Conservation (phyloP, 2,888 invertebrate species). For the Watsonalla binaria region DNA sequence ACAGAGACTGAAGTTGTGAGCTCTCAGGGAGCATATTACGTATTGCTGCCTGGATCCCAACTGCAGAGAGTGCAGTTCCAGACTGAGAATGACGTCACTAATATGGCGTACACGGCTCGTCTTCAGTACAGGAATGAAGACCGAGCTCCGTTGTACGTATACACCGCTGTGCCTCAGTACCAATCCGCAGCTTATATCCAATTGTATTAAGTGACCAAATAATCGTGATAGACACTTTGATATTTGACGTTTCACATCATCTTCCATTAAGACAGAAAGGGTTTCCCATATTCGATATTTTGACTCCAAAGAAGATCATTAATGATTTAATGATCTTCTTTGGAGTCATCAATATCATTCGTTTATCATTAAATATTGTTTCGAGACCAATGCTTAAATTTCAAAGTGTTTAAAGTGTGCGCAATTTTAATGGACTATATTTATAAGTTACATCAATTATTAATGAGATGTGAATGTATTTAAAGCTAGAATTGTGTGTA, state of each 20-base stretch:
- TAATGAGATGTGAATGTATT: not conserved
- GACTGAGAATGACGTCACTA: constrained; percentile 68
- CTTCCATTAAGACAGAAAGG: no score
- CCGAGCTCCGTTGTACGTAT: constrained; percentile 81
- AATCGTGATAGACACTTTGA: no score
- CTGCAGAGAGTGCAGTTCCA: constrained; percentile 81
- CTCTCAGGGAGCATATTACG: constrained; percentile 79
- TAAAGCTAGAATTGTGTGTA: constrained; percentile 19
- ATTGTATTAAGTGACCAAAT: constrained; percentile 18
- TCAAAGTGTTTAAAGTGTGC: no score
- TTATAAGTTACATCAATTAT: no score
- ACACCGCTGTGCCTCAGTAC: constrained; percentile 63
- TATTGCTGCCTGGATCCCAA: constrained; percentile 80
- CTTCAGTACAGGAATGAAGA: constrained; percentile 81
- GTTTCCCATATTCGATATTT: no score
- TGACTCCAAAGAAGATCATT: no score
- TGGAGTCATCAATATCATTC: no score
- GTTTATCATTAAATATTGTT: no score
- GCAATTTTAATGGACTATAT: not conserved
- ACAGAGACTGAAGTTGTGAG: constrained; percentile 55
- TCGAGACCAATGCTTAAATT: no score
- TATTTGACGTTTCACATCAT: no score
- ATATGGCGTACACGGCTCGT: constrained; percentile 82
- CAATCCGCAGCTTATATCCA: constrained; percentile 51
- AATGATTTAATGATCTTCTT: no score